Percentiles rank a stretch among this genome's conserved stretches.
Evolutionary conservation across 2,797 vertebrate genomes (phyloP).

Genomic region (Apogon hyalosoma): DNA sequence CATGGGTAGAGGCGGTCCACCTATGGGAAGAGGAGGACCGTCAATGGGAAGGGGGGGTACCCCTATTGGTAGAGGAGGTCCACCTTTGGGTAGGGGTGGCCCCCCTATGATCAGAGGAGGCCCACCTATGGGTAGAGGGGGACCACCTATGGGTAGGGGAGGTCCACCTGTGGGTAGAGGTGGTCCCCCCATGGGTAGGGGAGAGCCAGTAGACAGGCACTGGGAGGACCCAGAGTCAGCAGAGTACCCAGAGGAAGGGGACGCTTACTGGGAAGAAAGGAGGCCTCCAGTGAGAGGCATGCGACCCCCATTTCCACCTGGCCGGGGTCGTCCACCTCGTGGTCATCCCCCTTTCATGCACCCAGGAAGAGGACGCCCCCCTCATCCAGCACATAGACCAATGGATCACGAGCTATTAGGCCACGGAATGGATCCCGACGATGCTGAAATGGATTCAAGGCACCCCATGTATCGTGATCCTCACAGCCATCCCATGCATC

Average conservation of each 20-base stretch:
- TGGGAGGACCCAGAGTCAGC: conserved; percentile 88
- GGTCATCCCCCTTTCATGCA: conserved; percentile 85
- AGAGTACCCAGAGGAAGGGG: conserved; percentile 87
- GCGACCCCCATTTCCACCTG: conserved; percentile 82
- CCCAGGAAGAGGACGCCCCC: conserved; percentile 81
- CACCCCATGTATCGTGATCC: conserved; percentile 73
- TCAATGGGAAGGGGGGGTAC: conserved; percentile 32
- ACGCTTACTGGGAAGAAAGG: conserved; percentile 88
- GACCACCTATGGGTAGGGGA: conserved; percentile 51
- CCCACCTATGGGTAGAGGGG: conserved; percentile 53
- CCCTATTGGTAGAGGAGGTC: conserved; percentile 8
- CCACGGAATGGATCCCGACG: conserved; percentile 71
- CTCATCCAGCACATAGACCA: conserved; percentile 81
- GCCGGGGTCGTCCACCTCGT: conserved; percentile 78
- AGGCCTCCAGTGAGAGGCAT: conserved; percentile 79
- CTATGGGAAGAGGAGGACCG: conserved; percentile 7
- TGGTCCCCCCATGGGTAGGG: conserved; percentile 71
- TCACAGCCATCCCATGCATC: conserved; percentile 68
- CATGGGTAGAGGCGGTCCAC: conserved; percentile 40
- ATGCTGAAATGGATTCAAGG: conserved; percentile 63
- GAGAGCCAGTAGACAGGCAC: conserved; percentile 81
- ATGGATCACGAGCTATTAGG: conserved; percentile 71
- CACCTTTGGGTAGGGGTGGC: conserved; percentile 49
- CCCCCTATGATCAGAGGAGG: conserved; percentile 78
- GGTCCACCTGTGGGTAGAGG: conserved; percentile 60